Evolutionary conservation across 2,113 vertebrate species (phyloP).

Genomic region (Caranx ignobilis): DNA sequence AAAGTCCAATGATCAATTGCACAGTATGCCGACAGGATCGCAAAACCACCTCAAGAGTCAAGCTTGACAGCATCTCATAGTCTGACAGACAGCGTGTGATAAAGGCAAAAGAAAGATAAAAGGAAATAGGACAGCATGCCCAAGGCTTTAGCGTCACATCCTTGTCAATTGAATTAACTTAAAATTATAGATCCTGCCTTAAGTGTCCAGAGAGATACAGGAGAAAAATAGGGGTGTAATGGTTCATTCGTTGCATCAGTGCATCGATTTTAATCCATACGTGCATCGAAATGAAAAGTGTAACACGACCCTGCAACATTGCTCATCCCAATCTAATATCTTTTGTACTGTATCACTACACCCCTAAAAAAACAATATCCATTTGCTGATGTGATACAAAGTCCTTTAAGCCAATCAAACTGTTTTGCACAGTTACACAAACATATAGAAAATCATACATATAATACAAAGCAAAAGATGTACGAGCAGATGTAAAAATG

Average conservation of each 20-base stretch:
- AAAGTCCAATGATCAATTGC: conserved; percentile 8
- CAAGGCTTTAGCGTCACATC: neutral
- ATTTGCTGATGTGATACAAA: neutral
- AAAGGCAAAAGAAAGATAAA: neutral
- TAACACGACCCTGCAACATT: no score
- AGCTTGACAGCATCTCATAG: neutral
- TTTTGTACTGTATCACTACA: no score
- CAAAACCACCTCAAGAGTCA: neutral
- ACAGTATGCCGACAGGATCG: neutral
- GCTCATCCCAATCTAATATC: no score
- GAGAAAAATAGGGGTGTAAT: no score
- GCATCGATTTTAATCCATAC: no score
- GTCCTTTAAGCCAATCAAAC: neutral
- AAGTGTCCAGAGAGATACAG: neutral
- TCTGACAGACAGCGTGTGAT: neutral
- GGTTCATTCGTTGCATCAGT: no score
- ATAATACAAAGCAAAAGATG: neutral
- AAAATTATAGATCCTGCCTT: neutral
- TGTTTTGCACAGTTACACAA: neutral
- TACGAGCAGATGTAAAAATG: neutral
- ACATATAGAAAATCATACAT: neutral
- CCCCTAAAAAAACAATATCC: neutral
- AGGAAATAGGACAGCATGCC: neutral
- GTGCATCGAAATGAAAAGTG: no score
- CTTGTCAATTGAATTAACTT: neutral